Base-by-base conservation (phyloP, 1,140 invertebrate species). In the Aphaenogaster ashmeadi region DNA sequence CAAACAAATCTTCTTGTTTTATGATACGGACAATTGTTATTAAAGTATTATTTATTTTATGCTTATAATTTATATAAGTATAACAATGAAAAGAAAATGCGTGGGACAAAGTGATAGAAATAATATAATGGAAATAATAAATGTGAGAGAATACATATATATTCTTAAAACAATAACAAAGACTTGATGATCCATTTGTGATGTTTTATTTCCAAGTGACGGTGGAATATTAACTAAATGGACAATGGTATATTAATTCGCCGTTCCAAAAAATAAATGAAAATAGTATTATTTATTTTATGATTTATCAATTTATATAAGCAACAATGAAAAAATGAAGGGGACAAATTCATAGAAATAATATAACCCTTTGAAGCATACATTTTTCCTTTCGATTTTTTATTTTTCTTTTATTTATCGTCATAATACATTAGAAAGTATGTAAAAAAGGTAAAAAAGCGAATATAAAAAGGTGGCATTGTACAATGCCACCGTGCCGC, bases 41-140 rank as follows among this genome's bases (percentile, higher is more conserved):
- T 66, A 7, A 9, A 41, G 0, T 66, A 66, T 66, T 36, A 66
- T 38, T 41, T 8, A 66, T 38, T 11, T 66, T 66, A 21, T 47
- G 9, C 8, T 66, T n/a, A n/a, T 11, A 41, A 44, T 11, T 2
- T 27, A 3, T 21, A 67, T 13, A 44, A 66, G 8, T n/a, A 27
- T 27, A 38, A 5, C n/a, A 67, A 18, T 1, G 3, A 62, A 8
- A 66, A 66, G 3, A 66, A 67, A 47, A 38, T 38, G 15, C 60
- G 58, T 64, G 15, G 0, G 18, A 6, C 38, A 66, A 41, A 21
- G 41, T 41, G 1, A 21, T 15, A 38, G 18, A 79, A 44, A 33
- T 41, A 60, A 77, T 60, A 18, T 66, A 50, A 79, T 69, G 1
- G 13, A 69, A 8, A 0, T 21, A 78, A 78, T 66, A 66, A 79